phyloP scores from a whole-genome alignment of 1,140 invertebrate genomes.

The Orussus abietinus region DNA sequence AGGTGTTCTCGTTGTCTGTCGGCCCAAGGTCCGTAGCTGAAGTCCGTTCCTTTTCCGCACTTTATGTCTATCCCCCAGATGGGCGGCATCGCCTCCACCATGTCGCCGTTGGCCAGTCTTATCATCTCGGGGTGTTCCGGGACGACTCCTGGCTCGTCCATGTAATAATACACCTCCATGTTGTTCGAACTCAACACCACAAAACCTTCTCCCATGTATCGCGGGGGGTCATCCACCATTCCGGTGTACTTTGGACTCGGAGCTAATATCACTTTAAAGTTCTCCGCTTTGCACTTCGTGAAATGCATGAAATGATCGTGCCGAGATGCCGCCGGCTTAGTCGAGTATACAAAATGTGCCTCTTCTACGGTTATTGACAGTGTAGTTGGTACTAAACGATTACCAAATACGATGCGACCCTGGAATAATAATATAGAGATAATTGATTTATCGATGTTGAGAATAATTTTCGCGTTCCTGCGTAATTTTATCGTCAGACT shows the following conservation, averaged over 20 bases:
- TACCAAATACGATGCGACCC: conserved; percentile 95
- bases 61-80: conserved; percentile 95
- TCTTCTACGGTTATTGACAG: conserved; percentile 91
- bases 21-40: conserved; percentile 98
- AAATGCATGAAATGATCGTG: conserved; percentile 97
- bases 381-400: conserved; percentile 89
- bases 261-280: conserved; percentile 89
- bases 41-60: conserved; percentile 95
- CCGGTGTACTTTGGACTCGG: conserved; percentile 92
- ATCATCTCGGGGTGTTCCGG: conserved; percentile 86
- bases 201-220: conserved; percentile 98
- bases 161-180: conserved; percentile 92
- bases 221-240: conserved; percentile 89
- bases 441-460: conserved; percentile 7
- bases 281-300: conserved; percentile 90
- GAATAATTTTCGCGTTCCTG: neutral
- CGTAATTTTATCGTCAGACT: conserved; percentile 4
- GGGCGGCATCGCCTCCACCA: conserved; percentile 85
- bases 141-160: conserved; percentile 90
- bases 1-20: conserved; percentile 93
- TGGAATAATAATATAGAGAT: conserved; percentile 43
- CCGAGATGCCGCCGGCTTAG: conserved; percentile 87
- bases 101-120: conserved; percentile 88
- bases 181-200: conserved; percentile 93
- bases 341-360: conserved; percentile 91